Evolutionary conservation across 1,140 invertebrate genomes (phyloP), one percentile per base, ranked within the genome.

Genomic region (Theocolax elegans): DNA sequence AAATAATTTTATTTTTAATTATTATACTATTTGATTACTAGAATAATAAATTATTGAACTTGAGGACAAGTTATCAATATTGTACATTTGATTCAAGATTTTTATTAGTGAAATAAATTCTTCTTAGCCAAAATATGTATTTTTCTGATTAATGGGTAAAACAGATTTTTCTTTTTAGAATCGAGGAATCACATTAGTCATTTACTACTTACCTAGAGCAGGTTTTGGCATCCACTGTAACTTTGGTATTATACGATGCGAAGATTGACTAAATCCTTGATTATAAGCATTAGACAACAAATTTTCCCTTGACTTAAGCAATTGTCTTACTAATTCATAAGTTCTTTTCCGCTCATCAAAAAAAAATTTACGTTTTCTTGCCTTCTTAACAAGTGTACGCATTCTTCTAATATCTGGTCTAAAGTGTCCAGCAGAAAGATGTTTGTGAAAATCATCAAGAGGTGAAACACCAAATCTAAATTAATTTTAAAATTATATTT

Each of bases 261-360:
- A 85, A 75, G 79, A 85, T 84, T 86, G 81, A 79, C 80, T 83
- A 38, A 85, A 86, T 42, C 85, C 84, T 71, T 86, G 84, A 13
- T 84, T 86, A 25, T 86, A 86, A 0, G 90, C 88, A 74, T 88
- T 87, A 58, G 88, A 87, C 25, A 92, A 72, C 42, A 93, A 82
- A 77, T 88, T 89, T 75, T 92, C 89, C 70, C 93, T 86, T 1
- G 92, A 92, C 25, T 92, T 86, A 12, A 94, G 77, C 13, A 94
- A 76, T 42, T 90, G 86, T 69, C 84, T 81, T 51, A 89, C 87
- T 19, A 90, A 74, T 21, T 88, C 86, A 71, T 90, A 89, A 0
- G 87, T 81, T 12, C 87, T 83, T 74, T 88, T 89, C 10, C 85
- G 81, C 72, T 88, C 85, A 51, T 89, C 88, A 74, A 88, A 92